Base-by-base conservation (phyloP, 1,140 invertebrate genomes). In the Cecropterus lyciades region DNA sequence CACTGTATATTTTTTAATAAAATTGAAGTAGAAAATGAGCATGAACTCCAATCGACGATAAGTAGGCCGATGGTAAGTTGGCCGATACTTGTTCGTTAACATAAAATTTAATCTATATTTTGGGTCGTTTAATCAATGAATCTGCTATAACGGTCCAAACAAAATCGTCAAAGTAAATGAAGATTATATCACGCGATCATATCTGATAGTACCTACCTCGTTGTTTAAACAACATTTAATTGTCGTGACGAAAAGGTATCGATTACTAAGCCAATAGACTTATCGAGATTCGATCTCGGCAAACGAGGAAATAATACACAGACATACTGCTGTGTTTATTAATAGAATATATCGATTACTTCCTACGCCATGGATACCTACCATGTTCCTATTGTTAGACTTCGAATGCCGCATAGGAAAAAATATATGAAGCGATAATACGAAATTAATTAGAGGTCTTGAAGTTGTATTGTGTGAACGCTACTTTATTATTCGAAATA, bases 251-350 rank as follows among this genome's bases (percentile, higher is more conserved):
- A 33, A 59, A 74, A 67, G 68, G 52, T 76, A 72, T 77, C 70
- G 67, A 75, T 77, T 75, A 77, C 74, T 69, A 65, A 68, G 53
- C 63, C 49, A 67, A 76, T 45, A 72, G 20, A 69, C 45, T 60
- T 67, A 51, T 57, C 27, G 60, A 75, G 66, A 79, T 72, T 59
- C 49, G 67, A 76, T 78, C 70, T 76, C 60, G 65, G 67, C 57
- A 73, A 80, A 75, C 70, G 62, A 70, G 73, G 70, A 78, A 76
- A 78, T 78, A 75, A 77, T 60, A 68, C 16, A 46, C 73, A 27
- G 40, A 63, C 51, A 14, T 3, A 57, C 64, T 60, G 55, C 56
- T 65, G 17, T 43, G 33, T 66, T 69, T 80, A 72, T 80, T 74
- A 71, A 62, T 70, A 70, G 66, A 66, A 55, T 59, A 68, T 70